phyloP scores from a whole-genome alignment of 2,888 invertebrate genomes.

The Polydrusus cervinus region DNA sequence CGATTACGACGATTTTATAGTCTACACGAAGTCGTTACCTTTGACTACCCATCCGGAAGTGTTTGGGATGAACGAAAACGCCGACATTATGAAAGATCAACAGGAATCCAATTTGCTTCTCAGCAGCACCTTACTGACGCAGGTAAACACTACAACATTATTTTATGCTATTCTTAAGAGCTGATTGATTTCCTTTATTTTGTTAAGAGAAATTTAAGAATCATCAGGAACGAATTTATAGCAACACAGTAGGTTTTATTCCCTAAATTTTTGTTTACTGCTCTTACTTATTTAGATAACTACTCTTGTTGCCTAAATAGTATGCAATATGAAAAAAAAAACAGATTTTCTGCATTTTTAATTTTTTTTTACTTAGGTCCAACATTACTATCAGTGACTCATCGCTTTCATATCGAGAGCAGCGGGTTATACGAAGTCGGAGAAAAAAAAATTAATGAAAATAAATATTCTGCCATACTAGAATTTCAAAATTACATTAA shows the following conservation, averaged over 20 bases:
- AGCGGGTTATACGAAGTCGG: no score
- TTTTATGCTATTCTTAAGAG: constrained; percentile 19
- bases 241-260: background rate
- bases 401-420: no score
- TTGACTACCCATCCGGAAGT: constrained; percentile 86
- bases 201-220: background rate
- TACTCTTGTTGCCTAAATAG: no score
- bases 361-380: no score
- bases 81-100: constrained; percentile 93
- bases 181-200: constrained; percentile 2
- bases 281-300: no score
- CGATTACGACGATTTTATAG: constrained; percentile 82
- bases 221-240: background rate
- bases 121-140: constrained; percentile 82
- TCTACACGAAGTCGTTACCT: constrained; percentile 82
- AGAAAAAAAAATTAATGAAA: no score
- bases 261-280: background rate
- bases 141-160: constrained; percentile 74
- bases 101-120: constrained; percentile 88
- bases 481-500: no score
- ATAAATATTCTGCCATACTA: no score
- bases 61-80: constrained; percentile 95
- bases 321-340: no score
- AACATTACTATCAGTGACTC: no score
- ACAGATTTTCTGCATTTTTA: no score